A percentile compares a stretch with the other conserved stretches of the same genome.
phyloP scores from a whole-genome alignment of 92 coral and sea anemone species.

The Porites lobata region DNA sequence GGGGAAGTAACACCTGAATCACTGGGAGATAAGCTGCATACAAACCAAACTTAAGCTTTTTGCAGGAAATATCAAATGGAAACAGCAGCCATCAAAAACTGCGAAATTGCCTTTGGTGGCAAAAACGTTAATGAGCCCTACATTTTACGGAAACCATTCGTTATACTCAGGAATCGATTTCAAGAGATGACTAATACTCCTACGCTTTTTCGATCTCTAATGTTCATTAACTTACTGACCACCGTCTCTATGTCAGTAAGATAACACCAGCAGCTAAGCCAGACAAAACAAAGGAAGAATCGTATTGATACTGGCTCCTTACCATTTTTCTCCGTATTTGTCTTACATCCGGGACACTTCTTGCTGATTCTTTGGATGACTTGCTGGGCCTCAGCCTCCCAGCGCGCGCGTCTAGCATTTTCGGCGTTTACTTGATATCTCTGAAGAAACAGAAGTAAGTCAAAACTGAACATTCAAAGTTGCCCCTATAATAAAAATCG shows the following conservation, averaged over 20 bases:
- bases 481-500: not conserved
- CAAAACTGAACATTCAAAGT: not conserved
- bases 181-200: too few relatives aligned
- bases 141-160: too few relatives aligned
- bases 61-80: too few relatives aligned
- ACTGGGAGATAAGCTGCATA: too few relatives aligned
- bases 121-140: too few relatives aligned
- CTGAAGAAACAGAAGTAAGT: constrained; percentile 34
- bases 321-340: constrained; percentile 91
- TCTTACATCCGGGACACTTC: constrained; percentile 86
- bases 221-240: not conserved
- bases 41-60: too few relatives aligned
- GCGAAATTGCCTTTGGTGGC: too few relatives aligned
- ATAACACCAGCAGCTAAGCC: not conserved
- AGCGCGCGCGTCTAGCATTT: constrained; percentile 86
- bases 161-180: too few relatives aligned
- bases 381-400: constrained; percentile 82
- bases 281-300: not conserved
- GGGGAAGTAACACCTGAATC: too few relatives aligned
- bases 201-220: too few relatives aligned
- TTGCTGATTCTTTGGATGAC: constrained; percentile 76
- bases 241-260: not conserved
- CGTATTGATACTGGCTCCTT: not conserved
- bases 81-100: too few relatives aligned
- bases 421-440: constrained; percentile 75